Evolutionary conservation across 2,888 invertebrate species (phyloP).

Genomic region (Drosophila algonquin): DNA sequence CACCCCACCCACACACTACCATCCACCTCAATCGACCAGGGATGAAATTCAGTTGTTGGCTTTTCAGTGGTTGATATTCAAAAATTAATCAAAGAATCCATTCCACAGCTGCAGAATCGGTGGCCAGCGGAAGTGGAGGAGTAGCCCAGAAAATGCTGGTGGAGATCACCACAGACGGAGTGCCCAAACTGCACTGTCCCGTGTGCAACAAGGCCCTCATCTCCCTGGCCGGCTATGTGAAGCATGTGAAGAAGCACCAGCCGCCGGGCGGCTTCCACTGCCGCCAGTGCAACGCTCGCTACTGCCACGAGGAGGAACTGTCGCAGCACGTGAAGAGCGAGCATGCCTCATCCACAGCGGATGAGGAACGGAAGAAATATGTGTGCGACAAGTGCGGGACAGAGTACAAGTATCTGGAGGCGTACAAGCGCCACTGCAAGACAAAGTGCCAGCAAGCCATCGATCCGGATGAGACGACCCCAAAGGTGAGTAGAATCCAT

Average conservation of each 20-base stretch:
- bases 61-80: slow-evolving; percentile 37
- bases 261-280: slow-evolving; percentile 83
- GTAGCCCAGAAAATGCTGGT: slow-evolving; percentile 74
- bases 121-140: slow-evolving; percentile 22
- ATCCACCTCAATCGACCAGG: slow-evolving; percentile 23
- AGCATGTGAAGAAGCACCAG: slow-evolving; percentile 83
- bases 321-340: slow-evolving; percentile 72
- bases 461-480: slow-evolving; percentile 82
- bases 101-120: slow-evolving; percentile 50
- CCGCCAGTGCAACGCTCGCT: slow-evolving; percentile 81
- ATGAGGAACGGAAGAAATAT: slow-evolving; percentile 79
- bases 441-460: slow-evolving; percentile 81
- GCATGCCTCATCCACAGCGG: slow-evolving; percentile 80
- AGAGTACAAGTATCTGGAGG: slow-evolving; percentile 83
- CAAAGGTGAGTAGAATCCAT: slow-evolving; percentile 60
- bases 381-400: slow-evolving; percentile 84
- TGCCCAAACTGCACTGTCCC: slow-evolving; percentile 82
- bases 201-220: slow-evolving; percentile 80
- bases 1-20: slow-evolving; percentile 27
- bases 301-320: slow-evolving; percentile 77
- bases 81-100: neutral
- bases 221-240: slow-evolving; percentile 81
- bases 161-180: slow-evolving; percentile 81
- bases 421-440: slow-evolving; percentile 79
- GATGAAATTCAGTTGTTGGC: slow-evolving; percentile 3